phyloP scores from a whole-genome alignment of 2,113 vertebrate genomes.

The Egretta garzetta region DNA sequence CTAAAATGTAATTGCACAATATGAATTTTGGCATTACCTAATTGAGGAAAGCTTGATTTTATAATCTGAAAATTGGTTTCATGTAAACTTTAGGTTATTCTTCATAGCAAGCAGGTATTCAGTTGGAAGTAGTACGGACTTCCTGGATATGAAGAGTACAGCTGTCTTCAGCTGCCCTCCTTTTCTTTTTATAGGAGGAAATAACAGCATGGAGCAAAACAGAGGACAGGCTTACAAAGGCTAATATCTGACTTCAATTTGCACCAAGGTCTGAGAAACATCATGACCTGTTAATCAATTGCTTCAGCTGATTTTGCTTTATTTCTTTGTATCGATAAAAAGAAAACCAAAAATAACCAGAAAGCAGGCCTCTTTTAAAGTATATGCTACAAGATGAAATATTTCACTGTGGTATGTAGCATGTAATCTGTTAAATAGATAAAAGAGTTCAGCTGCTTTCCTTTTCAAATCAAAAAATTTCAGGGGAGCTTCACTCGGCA shows the following conservation, averaged over 20 bases:
- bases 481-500: not conserved
- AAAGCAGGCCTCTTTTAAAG: not conserved
- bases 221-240: not conserved
- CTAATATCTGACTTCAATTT: not conserved
- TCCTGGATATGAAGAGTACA: not conserved
- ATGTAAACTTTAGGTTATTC: not conserved
- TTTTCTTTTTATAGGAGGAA: not conserved
- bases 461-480: not conserved
- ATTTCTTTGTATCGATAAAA: not conserved
- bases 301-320: not conserved
- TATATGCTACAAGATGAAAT: not conserved
- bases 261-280: not conserved
- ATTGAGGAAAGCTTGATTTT: constrained; percentile 14
- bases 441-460: not conserved
- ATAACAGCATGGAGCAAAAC: not conserved
- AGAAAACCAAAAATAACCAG: not conserved
- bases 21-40: not conserved
- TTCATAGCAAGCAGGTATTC: not conserved
- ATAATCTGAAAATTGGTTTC: not conserved
- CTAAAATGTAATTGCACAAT: not conserved
- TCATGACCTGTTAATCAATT: not conserved
- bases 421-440: not conserved
- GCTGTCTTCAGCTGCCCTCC: not conserved
- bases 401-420: not conserved
- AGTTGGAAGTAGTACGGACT: not conserved